phyloP scores from a whole-genome alignment of 1,140 invertebrate genomes.

The Bombyx mandarina region DNA sequence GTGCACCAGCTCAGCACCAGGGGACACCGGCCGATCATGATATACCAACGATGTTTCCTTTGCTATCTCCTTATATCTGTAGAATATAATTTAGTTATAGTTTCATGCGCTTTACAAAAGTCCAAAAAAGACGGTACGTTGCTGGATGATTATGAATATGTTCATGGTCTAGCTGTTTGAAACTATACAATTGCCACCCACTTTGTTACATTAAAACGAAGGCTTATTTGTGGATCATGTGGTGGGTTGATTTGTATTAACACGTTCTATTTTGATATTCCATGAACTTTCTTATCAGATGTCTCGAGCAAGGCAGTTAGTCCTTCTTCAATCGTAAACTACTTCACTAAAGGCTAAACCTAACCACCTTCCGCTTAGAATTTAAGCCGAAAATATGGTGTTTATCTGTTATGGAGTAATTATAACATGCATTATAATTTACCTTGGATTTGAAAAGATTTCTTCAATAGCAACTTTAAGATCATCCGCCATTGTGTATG shows the following conservation, averaged over 20 bases:
- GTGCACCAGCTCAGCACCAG: conserved; percentile 31
- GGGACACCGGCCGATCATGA: conserved; percentile 33
- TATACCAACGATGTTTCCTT: conserved; percentile 31
- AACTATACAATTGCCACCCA: background rate
- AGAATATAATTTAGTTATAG: background rate
- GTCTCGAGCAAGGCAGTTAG: background rate
- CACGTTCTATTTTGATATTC: background rate
- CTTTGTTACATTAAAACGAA: too few species aligned
- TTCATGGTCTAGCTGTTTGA: background rate
- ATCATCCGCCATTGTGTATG: conserved; percentile 15
- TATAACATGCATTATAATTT: background rate
- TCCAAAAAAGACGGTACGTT: background rate
- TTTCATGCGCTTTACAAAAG: background rate
- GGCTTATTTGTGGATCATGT: too few species aligned
- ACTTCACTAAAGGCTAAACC: background rate
- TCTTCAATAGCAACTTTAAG: conserved; percentile 24
- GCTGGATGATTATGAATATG: background rate
- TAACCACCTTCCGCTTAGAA: background rate
- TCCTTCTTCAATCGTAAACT: background rate
- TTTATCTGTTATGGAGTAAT: too few species aligned
- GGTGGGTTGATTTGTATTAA: background rate
- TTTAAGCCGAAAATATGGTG: too few species aligned
- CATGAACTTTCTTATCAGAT: background rate
- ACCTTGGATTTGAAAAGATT: conserved; percentile 22
- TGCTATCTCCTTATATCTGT: conserved; percentile 25